Percentiles rank a stretch among this genome's conserved stretches.
Evolutionary conservation across 2,888 invertebrate species (phyloP).

Genomic region (Brenthis daphne): DNA sequence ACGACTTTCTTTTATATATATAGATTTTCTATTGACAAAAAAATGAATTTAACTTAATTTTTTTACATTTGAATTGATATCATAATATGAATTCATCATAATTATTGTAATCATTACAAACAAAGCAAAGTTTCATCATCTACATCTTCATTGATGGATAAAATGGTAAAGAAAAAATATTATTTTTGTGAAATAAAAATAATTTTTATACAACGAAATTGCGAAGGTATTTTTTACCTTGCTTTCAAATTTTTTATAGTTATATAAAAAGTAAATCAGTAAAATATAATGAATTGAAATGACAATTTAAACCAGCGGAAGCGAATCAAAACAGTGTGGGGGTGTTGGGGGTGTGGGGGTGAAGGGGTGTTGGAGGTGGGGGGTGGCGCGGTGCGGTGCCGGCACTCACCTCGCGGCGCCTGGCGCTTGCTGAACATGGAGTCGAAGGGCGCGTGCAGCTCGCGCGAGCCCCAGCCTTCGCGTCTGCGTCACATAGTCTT

Average conservation of each 20-base stretch:
- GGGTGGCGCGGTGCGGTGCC: slow-evolving; percentile 32
- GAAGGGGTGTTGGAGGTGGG: slow-evolving; percentile 12
- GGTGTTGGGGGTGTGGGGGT: background rate
- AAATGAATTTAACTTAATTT: no score
- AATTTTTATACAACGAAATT: no score
- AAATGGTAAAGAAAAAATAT: no score
- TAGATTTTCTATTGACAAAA: no score
- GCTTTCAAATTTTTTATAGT: background rate
- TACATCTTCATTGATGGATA: no score
- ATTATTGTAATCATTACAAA: no score
- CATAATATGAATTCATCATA: no score
- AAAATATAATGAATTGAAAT: slow-evolving; percentile 1
- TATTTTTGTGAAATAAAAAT: no score
- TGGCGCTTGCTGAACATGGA: slow-evolving; percentile 85
- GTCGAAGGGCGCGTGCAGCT: slow-evolving; percentile 87
- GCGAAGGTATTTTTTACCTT: background rate
- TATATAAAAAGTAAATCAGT: no score
- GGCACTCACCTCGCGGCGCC: slow-evolving; percentile 86
- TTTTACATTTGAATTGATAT: no score
- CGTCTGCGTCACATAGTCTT: slow-evolving; percentile 55
- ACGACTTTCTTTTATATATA: no score
- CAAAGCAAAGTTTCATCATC: no score
- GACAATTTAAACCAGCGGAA: slow-evolving; percentile 14
- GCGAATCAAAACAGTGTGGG: slow-evolving; percentile 27
- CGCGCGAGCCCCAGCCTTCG: slow-evolving; percentile 84